Evolutionary conservation across 2,888 invertebrate species (phyloP), one percentile per base, ranked within the genome.

Genomic region (Lissocephala sabroskyi): DNA sequence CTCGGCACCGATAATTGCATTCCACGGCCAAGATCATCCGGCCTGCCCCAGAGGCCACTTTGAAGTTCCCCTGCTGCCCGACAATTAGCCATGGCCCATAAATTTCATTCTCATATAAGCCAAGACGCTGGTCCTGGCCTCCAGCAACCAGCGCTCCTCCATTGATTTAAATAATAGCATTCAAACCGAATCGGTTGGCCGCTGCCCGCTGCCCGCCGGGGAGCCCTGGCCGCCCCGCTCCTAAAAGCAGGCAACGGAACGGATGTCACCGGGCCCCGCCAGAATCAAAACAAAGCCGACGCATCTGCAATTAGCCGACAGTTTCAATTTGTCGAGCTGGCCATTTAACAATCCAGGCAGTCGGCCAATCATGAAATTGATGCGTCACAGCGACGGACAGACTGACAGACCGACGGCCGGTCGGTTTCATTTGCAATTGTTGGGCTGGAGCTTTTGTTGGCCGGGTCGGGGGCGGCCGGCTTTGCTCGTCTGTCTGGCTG

Each of bases 11-110:
- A 79, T 82, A 82, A 79, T 81, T 79, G 79, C 79, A 70, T 77
- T 75, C 70, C 65, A 59, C 52, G 65, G 59, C 60, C 33, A 53
- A 41, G 62, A 23, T 39, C 46, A 10, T 35, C 37, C 16, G 45
- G 42, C 49, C 29, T 42, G 51, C 26, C 6, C n/a, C n/a, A n/a
- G 7, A 37, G 46, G 29, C 65, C 60, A 54, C 66, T 63, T 66
- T 62, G 60, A 62, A 56, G 59, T 49, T 41, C 51, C 48, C 45
- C 65, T 65, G 59, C n/a, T n/a, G n/a, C n/a, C 59, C 49, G 50
- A 65, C 73, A 80, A 81, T 81, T 82, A 81, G 79, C 64, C 71
- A 82, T 68, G 82, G 70, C 67, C 64, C 82, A 81, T 81, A 82
- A 81, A 81, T 81, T 80, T 67, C 45, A 58, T 53, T 57, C 67